Conservation (phyloP, 2,888 invertebrate genomes). For the Chydorus sphaericus region DNA sequence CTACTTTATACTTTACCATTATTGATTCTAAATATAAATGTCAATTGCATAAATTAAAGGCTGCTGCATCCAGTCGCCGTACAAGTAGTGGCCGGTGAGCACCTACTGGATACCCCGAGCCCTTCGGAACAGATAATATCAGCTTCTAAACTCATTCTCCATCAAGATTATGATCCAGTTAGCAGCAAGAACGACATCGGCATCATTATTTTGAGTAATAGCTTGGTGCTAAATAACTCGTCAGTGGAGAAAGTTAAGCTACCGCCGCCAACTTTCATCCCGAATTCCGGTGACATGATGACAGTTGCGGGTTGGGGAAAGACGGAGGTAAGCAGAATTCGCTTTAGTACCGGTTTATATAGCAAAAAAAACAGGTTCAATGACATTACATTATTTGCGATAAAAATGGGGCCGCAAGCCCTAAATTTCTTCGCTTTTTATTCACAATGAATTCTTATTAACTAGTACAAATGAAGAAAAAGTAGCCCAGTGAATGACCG, state of each 20-base stretch:
- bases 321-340: not conserved
- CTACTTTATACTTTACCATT: not conserved
- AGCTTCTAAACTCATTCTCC: not conserved
- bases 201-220: not conserved
- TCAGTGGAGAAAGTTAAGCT: not conserved
- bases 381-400: not conserved
- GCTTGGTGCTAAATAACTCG: not conserved
- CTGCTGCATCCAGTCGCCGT: not conserved
- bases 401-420: not conserved
- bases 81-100: slow-evolving; percentile 4
- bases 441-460: too few relatives aligned
- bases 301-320: not conserved
- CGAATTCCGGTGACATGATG: not conserved
- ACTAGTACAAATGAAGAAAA: too few relatives aligned
- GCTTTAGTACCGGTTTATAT: too few relatives aligned
- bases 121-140: not conserved
- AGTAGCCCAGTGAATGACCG: too few relatives aligned
- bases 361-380: not conserved
- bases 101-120: not conserved
- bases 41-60: too few relatives aligned
- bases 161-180: slow-evolving; percentile 2
- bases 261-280: not conserved
- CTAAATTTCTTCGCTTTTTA: not conserved
- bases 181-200: not conserved
- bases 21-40: too few relatives aligned